These are phyloP conservation scores for Ammodytes marinus DNA, from an alignment of 2,113 vertebrate genomes.

Conservation along the genomic window DNA sequence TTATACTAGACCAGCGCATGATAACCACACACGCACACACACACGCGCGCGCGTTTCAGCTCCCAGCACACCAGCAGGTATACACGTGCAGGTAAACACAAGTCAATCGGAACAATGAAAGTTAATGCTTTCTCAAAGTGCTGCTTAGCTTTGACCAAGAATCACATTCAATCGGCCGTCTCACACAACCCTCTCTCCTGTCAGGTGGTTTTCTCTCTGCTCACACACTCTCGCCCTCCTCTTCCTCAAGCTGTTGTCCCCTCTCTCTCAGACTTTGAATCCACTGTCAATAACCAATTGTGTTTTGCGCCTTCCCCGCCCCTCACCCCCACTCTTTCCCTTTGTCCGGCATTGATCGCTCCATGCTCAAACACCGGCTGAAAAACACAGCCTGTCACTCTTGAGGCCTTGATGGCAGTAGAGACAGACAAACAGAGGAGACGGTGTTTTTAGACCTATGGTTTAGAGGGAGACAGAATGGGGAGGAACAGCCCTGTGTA, in stretches of 20 bases:
- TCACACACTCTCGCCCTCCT: conserved; percentile 42
- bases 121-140: conserved; percentile 46
- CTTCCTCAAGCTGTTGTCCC: conserved; percentile 71
- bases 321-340: conserved; percentile 68
- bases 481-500: conserved; percentile 54
- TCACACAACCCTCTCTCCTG: conserved; percentile 41
- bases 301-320: conserved; percentile 70
- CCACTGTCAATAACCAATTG: conserved; percentile 88
- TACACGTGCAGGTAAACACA: conserved; percentile 35
- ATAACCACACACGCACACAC: too few relatives aligned
- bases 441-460: conserved; percentile 15
- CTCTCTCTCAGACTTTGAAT: conserved; percentile 82
- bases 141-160: conserved; percentile 30
- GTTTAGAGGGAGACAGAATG: conserved; percentile 67
- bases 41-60: too few relatives aligned
- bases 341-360: conserved; percentile 84
- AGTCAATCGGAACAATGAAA: conserved; percentile 31
- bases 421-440: conserved; percentile 63
- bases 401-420: conserved; percentile 40
- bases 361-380: conserved; percentile 77
- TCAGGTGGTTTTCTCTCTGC: conserved; percentile 16
- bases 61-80: not conserved
- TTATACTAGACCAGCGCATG: too few relatives aligned
- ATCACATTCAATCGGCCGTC: conserved; percentile 18
- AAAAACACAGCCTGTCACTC: conserved; percentile 84